Base-by-base conservation (phyloP, 2,888 invertebrate species). In the Biston stratarius region DNA sequence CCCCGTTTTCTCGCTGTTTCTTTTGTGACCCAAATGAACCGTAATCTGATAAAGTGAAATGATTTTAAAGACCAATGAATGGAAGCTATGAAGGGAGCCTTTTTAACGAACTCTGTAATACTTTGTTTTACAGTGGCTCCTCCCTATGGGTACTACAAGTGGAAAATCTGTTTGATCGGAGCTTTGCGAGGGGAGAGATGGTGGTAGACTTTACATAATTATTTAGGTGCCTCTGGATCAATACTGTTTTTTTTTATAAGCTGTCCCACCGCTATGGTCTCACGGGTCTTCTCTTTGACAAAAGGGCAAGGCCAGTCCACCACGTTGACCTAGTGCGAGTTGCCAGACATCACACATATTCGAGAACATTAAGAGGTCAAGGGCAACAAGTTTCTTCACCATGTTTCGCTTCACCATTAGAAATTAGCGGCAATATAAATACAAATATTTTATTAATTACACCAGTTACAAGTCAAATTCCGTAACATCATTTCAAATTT, bases 141-240 rank as follows among this genome's bases (percentile, higher is more conserved):
- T 40, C 40, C 56, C 40, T 34, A 12, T 42, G 10, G 36, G 52
- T 14, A 24, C 60, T 64, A 24, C 60, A 60, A 42, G 42, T 60
- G 42, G 59, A 49, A 59, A 59, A 55, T 64, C 55, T 59, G 52
- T 55, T 60, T 59, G 64, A 64, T 64, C 59, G 48, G 33, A 45
- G 47, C 14, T 53, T 59, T 49, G 38, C 11, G 10, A 38, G 6
- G 34, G 14, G 15, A 42, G n/a, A 33, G 8, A 10, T 38, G 24
- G 12, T 24, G 45, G 49, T 49, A 57, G 57, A 42, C 36, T 62
- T 63, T 48, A 15, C 51, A 34, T 14, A 9, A 36, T 45, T 57
- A 3, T 15, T 55, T 42, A 7, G 40, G 11, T 11, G 1, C 34
- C 0, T 49, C 10, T 10, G 15, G 5, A 7, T 8, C 2, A 24